phyloP scores from a whole-genome alignment of 2,113 vertebrate species.

The Trematocara zebra region DNA sequence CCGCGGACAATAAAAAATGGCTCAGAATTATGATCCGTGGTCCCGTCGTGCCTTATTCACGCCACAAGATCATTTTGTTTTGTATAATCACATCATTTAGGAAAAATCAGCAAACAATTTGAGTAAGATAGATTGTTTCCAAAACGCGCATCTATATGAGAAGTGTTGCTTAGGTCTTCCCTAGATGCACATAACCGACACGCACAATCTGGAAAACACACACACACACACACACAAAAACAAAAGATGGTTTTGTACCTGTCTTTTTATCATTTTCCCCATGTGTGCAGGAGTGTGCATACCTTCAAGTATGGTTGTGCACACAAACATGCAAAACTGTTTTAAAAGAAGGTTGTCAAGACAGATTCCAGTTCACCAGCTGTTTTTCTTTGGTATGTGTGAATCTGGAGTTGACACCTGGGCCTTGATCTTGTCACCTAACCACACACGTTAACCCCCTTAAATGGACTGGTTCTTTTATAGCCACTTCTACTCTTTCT shows the following conservation, averaged over 20 bases:
- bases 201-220: neutral
- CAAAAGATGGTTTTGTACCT: neutral
- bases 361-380: neutral
- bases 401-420: neutral
- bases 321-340: neutral
- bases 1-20: too few relatives aligned
- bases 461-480: neutral
- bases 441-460: neutral
- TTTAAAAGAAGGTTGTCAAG: neutral
- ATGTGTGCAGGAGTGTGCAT: neutral
- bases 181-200: conserved; percentile 2
- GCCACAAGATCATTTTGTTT: conserved; percentile 3
- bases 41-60: too few relatives aligned
- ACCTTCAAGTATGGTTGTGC: neutral
- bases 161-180: neutral
- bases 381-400: neutral
- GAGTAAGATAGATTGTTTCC: neutral
- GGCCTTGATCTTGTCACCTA: neutral
- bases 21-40: too few relatives aligned
- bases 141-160: neutral
- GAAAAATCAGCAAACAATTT: neutral
- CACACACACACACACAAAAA: neutral
- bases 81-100: neutral
- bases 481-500: neutral
- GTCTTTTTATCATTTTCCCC: neutral